phyloP scores from a whole-genome alignment of 2,797 vertebrate species.

The Danio jaintianensis region DNA sequence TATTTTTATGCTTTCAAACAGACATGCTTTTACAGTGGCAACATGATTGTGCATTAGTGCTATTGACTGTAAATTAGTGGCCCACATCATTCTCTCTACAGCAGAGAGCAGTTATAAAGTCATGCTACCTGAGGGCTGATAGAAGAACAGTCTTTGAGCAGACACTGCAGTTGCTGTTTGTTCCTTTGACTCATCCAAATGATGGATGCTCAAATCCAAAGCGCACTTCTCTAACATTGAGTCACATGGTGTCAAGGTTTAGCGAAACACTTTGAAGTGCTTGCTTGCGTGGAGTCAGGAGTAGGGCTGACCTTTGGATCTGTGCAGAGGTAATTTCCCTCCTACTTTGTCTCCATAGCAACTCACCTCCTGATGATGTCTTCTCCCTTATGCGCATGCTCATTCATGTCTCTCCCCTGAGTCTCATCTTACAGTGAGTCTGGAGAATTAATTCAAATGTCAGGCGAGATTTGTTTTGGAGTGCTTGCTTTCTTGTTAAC shows the following conservation, averaged over 20 bases:
- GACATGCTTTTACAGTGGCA: background rate
- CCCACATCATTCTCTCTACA: background rate
- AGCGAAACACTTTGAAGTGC: slow-evolving; percentile 17
- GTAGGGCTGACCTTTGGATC: slow-evolving; percentile 50
- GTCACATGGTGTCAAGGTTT: slow-evolving; percentile 17
- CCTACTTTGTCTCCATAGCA: slow-evolving; percentile 50
- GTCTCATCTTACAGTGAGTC: slow-evolving; percentile 6
- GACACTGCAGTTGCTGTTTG: slow-evolving; percentile 13
- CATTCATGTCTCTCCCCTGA: slow-evolving; percentile 24
- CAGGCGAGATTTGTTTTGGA: slow-evolving; percentile 33
- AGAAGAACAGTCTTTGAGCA: slow-evolving; percentile 12
- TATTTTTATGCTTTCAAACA: background rate
- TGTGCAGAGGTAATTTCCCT: slow-evolving; percentile 51
- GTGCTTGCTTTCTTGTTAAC: slow-evolving; percentile 27
- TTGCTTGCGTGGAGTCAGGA: slow-evolving; percentile 23
- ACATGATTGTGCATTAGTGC: background rate
- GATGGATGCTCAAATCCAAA: slow-evolving; percentile 21
- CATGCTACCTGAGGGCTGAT: background rate
- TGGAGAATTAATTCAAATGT: slow-evolving; percentile 27
- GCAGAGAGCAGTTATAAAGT: background rate
- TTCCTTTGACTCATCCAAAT: slow-evolving; percentile 26
- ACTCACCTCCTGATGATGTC: slow-evolving; percentile 47
- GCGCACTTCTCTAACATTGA: slow-evolving; percentile 4
- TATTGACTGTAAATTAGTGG: background rate
- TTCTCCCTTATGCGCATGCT: slow-evolving; percentile 23